phyloP scores from a whole-genome alignment of 2,797 vertebrate species.

The Bufotes viridis region DNA sequence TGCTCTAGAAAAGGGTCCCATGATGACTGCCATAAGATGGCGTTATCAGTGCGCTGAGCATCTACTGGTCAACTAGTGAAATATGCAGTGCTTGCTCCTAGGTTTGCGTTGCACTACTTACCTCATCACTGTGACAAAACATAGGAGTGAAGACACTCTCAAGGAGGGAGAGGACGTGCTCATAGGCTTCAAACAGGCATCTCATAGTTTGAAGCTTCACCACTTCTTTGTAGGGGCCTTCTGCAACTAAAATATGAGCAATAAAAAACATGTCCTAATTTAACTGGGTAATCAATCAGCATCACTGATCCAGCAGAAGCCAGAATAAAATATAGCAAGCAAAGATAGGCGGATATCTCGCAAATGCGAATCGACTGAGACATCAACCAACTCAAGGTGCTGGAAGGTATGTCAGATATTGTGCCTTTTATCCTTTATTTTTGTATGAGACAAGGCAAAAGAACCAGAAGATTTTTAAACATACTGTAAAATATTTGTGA shows the following conservation, averaged over 20 bases:
- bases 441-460: no score
- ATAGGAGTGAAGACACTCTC: constrained; percentile 95
- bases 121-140: constrained; percentile 97
- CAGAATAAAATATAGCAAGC: background rate
- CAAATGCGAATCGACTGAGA: no score
- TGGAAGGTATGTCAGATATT: no score
- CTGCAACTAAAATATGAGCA: constrained; percentile 78
- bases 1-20: no score
- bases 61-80: background rate
- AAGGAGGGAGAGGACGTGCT: constrained; percentile 91
- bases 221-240: constrained; percentile 83
- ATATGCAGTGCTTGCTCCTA: background rate
- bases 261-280: background rate
- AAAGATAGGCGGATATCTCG: no score
- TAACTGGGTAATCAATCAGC: background rate
- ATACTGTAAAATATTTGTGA: no score
- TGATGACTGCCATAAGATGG: no score
- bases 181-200: constrained; percentile 96
- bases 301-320: background rate
- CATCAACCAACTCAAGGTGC: no score
- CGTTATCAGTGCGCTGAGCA: no score
- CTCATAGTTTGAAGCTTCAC: constrained; percentile 91
- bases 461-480: no score
- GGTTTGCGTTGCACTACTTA: constrained; percentile 64
- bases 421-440: no score